These are phyloP conservation scores for Bergia puertoricense DNA, from an alignment of 92 coral and sea anemone genomes.

Conservation along the genomic window DNA sequence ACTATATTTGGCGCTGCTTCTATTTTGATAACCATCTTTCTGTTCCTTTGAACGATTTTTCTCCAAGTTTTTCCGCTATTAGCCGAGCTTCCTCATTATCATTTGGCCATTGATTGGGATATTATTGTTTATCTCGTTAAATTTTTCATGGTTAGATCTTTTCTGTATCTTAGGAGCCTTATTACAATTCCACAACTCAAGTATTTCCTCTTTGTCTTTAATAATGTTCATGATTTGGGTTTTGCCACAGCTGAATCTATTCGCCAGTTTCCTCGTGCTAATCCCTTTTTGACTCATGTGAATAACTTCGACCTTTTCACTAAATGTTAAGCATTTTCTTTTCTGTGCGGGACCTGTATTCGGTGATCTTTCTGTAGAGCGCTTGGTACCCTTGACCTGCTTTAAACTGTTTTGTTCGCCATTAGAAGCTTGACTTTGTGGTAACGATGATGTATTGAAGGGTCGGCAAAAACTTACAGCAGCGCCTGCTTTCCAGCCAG, in stretches of 20 bases:
- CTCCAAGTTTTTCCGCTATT: slow-evolving; percentile 56
- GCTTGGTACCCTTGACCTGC: not conserved
- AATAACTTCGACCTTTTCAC: slow-evolving; percentile 28
- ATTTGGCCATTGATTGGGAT: too few species aligned
- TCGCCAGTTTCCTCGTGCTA: slow-evolving; percentile 34
- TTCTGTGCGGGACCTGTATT: not conserved
- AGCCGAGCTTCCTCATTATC: slow-evolving; percentile 54
- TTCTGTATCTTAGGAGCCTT: too few species aligned
- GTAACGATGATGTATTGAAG: not conserved
- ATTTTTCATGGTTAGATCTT: slow-evolving; percentile 38
- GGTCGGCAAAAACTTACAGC: slow-evolving; percentile 5
- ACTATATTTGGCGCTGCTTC: slow-evolving; percentile 54
- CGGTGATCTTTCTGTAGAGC: not conserved
- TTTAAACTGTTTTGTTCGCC: not conserved
- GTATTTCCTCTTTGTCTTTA: slow-evolving; percentile 33
- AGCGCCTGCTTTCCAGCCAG: slow-evolving; percentile 33
- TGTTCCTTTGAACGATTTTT: slow-evolving; percentile 52
- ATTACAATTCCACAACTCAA: slow-evolving; percentile 36
- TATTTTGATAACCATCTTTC: slow-evolving; percentile 59
- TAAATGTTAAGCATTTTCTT: slow-evolving; percentile 11
- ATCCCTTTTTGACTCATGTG: not conserved
- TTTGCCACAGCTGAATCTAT: slow-evolving; percentile 25
- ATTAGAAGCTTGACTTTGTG: too few species aligned
- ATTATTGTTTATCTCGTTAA: slow-evolving; percentile 45
- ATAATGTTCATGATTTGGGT: slow-evolving; percentile 18